Base-by-base conservation (phyloP, 2,888 invertebrate species). In the Scrobipalpa atriplicella region DNA sequence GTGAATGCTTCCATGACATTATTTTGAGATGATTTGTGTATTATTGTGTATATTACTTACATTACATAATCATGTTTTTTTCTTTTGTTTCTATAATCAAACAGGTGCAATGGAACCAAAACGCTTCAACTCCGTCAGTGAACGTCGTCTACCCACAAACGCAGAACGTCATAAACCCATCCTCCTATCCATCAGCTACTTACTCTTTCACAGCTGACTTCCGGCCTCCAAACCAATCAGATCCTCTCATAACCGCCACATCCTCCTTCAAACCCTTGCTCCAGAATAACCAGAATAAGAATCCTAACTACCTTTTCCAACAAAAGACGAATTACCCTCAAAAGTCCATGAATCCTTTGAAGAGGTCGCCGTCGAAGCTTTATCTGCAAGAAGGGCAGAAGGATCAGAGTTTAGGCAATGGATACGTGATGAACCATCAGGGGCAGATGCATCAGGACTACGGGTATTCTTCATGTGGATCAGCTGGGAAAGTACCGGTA, bases 131-230 rank as follows among this genome's bases (percentile, higher is more conserved):
- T 0, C 94, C 95, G 0, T 94, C 95, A 0, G 94, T 94, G 2
- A 94, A 94, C 84, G 94, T 94, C 29, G 93, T 95, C 36, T 95
- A 94, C 83, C 95, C 95, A 61, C 95, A 94, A 75, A 90, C 93
- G 41, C 93, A 93, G 70, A 94, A 94, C 74, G 88, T 95, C 51
- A 89, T 96, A 66, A 95, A 95, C 77, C 95, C 96, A 0, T 93
- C 94, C 29, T 85, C 94, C 63, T 95, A 96, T 78, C 93, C 94
- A 0, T 95, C 95, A 56, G 95, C 96, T 39, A 96, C 96, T 0
- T 97, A 97, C 78, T 96, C 96, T 58, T 96, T 97, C 84, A 97
- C 97, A 1, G 96, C 97, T 0, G 97, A 97, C 84, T 96, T 97
- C 83, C 89, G 97, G 47, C 90, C 96, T 0, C 95, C 95, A 0